Conservation (phyloP, 2,113 vertebrate genomes). For the Serinus canaria region DNA sequence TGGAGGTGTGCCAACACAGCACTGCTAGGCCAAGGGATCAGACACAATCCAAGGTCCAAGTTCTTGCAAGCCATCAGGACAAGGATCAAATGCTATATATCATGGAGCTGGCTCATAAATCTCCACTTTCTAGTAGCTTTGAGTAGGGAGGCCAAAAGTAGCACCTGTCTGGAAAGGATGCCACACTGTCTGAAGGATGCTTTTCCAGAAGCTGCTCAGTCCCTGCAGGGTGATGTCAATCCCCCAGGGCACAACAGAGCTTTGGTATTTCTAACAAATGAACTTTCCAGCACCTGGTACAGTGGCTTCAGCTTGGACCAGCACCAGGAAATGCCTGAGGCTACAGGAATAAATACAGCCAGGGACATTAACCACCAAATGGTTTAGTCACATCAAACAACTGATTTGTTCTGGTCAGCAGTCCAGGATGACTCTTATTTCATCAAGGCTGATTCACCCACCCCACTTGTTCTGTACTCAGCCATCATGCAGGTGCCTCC, state of each 20-base stretch:
- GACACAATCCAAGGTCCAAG: slow-evolving; percentile 11
- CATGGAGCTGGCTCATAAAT: slow-evolving; percentile 12
- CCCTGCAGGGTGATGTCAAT: not conserved
- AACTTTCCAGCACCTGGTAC: not conserved
- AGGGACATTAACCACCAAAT: not conserved
- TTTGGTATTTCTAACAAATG: not conserved
- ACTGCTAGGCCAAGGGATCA: slow-evolving; percentile 25
- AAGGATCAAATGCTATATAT: not conserved
- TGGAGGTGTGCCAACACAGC: slow-evolving; percentile 8
- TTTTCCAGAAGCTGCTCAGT: not conserved
- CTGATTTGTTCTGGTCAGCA: not conserved
- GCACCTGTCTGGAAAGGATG: slow-evolving; percentile 49
- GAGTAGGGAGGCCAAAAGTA: slow-evolving; percentile 30
- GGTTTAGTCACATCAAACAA: not conserved
- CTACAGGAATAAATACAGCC: not conserved
- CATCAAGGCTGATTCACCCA: not conserved
- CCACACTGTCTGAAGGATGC: not conserved
- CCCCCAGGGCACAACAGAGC: not conserved
- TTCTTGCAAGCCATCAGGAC: slow-evolving; percentile 14
- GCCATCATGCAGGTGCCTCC: not conserved
- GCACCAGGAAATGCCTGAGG: not conserved
- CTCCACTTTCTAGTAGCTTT: slow-evolving; percentile 42
- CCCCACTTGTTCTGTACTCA: not conserved
- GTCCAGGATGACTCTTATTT: not conserved
- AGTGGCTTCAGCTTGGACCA: not conserved